A percentile compares a stretch with the other conserved stretches of the same genome.
phyloP scores from a whole-genome alignment of 2,888 invertebrate species.

The Imbricaverruca yamaguchii region DNA sequence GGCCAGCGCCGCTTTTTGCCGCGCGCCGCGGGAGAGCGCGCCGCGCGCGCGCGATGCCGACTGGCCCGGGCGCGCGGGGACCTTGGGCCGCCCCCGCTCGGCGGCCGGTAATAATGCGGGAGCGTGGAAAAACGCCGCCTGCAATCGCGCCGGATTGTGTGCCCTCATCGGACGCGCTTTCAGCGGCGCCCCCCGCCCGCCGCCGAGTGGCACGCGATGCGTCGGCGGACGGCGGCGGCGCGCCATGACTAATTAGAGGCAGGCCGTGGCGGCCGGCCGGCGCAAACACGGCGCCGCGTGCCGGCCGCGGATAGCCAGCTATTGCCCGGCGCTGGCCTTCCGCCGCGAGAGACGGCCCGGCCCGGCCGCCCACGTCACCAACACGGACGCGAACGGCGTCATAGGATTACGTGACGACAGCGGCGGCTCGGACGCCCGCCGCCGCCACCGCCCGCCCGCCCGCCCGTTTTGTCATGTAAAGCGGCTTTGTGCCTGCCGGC shows the following conservation, averaged over 20 bases:
- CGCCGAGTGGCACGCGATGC: neutral
- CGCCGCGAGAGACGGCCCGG: too few species aligned
- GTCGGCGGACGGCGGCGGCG: neutral
- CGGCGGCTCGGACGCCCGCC: neutral
- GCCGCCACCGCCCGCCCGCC: neutral
- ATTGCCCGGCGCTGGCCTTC: too few species aligned
- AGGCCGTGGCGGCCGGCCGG: neutral
- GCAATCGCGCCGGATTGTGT: neutral
- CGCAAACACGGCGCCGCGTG: neutral
- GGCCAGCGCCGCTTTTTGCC: neutral
- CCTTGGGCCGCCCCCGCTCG: neutral
- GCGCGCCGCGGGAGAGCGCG: neutral
- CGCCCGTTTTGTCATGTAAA: conserved; percentile 2
- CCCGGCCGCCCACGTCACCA: too few species aligned
- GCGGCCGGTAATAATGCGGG: neutral
- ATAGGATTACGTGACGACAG: neutral
- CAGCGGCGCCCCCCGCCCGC: neutral
- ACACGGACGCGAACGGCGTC: too few species aligned
- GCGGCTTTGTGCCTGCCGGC: neutral
- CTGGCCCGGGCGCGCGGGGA: neutral
- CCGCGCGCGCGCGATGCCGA: neutral
- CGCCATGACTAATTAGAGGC: conserved; percentile 14
- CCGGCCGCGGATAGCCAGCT: too few species aligned
- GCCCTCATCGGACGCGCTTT: neutral
- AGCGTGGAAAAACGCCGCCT: neutral